phyloP scores from a whole-genome alignment of 2,113 vertebrate genomes.

The Tragulus kanchil region DNA sequence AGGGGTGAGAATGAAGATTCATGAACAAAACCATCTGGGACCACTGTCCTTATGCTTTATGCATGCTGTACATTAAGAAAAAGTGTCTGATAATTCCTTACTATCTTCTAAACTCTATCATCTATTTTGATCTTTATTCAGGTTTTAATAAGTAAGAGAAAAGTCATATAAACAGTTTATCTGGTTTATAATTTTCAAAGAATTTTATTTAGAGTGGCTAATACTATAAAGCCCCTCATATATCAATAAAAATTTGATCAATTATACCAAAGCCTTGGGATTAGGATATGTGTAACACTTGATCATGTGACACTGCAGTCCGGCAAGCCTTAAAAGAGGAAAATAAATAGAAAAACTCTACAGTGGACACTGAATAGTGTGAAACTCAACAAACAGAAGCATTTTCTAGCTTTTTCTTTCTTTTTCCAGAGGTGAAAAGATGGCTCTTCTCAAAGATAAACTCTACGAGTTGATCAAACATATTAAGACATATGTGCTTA shows the following conservation, averaged over 20 bases:
- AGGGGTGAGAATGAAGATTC: fast-evolving
- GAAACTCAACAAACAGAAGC: background rate
- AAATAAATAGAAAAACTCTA: background rate
- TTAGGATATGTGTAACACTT: background rate
- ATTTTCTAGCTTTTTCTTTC: background rate
- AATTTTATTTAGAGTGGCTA: background rate
- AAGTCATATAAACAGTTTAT: background rate
- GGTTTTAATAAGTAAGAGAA: background rate
- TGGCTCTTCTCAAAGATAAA: background rate
- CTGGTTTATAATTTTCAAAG: background rate
- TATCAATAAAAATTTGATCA: background rate
- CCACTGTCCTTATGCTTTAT: background rate
- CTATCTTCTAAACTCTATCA: background rate
- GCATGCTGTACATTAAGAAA: background rate
- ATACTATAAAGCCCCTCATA: background rate
- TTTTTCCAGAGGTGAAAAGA: background rate
- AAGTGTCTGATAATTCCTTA: background rate
- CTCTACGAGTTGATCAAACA: background rate
- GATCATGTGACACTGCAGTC: background rate
- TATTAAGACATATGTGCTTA: background rate
- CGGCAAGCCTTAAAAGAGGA: background rate
- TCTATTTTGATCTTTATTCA: background rate
- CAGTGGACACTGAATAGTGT: background rate
- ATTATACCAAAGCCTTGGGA: background rate
- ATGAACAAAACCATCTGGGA: background rate